Evolutionary conservation across 1,140 invertebrate species (phyloP), one percentile per base, ranked within the genome.

Genomic region (Drusus annulatus): DNA sequence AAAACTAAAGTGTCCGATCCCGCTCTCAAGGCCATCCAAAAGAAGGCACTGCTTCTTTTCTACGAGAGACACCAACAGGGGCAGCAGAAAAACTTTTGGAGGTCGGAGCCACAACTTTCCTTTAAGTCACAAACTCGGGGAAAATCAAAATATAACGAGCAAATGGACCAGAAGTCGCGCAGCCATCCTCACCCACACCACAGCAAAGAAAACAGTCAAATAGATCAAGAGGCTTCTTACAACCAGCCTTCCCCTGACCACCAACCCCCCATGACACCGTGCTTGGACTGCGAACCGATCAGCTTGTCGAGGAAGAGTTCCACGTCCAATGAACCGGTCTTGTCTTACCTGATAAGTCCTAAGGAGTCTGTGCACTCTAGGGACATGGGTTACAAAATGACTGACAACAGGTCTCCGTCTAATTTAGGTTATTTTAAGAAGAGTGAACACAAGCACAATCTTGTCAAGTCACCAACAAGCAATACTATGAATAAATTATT

Each of bases 11-110:
- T 95, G 21, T 92, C 94, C 0, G 95, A 95, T 85, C 92, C 94
- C 3, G 94, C 95, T 0, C 85, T 97, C 0, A 97, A 97, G 87
- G 95, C 94, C 0, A 94, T 96, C 36, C 96, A 97, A 84, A 96
- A 97, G 86, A 95, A 96, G 85, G 96, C 96, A 0, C 87, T 97
- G 1, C 88, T 96, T 25, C 95, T 95, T 0, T 97, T 95, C 81
- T 96, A 96, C 86, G 95, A 96, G 84, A 90, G 95, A 50, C 95
- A 96, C 84, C 92, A 93, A 1, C 36, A 45, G 68, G 89, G 54
- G 1, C 81, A 84, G 76, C 21, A 77, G 13, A 78, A 78, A n/a
- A 89, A 88, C 19, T 85, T 89, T 2, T 93, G 92, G 92, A 86
- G 91, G 71, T 93, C 92, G 0, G 92, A 93, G 81, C 92, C 92